Conservation (phyloP, 2,113 vertebrate genomes). For the Muntiacus reevesi region DNA sequence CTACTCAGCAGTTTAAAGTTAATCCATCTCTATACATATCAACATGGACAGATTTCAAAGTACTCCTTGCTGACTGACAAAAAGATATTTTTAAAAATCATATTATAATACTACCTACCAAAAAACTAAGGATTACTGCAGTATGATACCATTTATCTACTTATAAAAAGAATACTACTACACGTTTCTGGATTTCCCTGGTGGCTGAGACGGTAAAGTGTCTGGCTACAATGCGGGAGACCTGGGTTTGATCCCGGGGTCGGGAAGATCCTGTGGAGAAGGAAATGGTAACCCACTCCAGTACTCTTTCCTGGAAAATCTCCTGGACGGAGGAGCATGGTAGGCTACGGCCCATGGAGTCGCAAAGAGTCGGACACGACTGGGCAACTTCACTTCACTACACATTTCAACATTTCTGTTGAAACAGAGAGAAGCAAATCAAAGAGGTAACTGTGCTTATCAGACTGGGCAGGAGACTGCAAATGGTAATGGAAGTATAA, state of each 20-base stretch:
- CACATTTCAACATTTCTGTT: not conserved
- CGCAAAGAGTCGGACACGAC: too few species aligned
- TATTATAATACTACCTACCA: not conserved
- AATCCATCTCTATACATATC: not conserved
- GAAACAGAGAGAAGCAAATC: not conserved
- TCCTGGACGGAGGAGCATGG: too few species aligned
- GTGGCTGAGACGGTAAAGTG: too few species aligned
- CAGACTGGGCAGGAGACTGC: not conserved
- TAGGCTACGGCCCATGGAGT: too few species aligned
- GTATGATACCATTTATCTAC: not conserved
- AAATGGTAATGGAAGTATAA: not conserved
- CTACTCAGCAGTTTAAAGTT: not conserved
- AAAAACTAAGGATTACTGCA: not conserved
- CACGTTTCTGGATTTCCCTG: not conserved
- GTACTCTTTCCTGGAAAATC: too few species aligned
- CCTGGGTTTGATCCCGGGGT: too few species aligned
- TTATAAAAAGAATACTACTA: not conserved
- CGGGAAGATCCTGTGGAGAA: too few species aligned
- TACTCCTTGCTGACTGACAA: not conserved
- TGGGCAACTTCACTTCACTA: not conserved
- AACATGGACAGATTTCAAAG: not conserved
- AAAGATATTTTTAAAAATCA: not conserved
- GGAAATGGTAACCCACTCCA: too few species aligned
- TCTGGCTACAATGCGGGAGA: too few species aligned
- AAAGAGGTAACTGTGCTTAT: not conserved